Percentiles rank a stretch among this genome's conserved stretches.
Conservation (phyloP, 2,888 invertebrate species). For the Ochropleura leucogaster region DNA sequence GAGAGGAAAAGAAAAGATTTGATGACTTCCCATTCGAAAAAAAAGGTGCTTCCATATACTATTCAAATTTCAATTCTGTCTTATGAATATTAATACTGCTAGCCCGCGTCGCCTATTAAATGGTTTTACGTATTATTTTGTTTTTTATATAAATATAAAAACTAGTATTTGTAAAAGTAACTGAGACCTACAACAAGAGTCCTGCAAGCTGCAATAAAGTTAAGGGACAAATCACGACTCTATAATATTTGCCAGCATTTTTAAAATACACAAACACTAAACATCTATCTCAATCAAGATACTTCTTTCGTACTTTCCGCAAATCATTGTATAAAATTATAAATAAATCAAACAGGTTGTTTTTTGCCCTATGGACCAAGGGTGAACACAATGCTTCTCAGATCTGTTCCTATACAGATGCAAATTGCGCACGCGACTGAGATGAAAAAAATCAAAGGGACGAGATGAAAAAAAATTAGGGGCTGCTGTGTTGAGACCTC, state of each 20-base stretch:
- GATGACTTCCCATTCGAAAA: no score
- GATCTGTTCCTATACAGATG: constrained; percentile 55
- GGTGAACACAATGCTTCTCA: constrained; percentile 35
- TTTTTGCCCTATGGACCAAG: constrained; percentile 49
- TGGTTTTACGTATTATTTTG: no score
- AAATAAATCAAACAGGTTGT: constrained; percentile 66
- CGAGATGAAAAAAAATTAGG: constrained; percentile 51
- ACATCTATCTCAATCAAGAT: neutral
- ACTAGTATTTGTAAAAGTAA: no score
- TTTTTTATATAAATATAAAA: no score
- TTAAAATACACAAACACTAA: neutral
- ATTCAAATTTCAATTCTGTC: no score
- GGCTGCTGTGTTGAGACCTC: constrained; percentile 48
- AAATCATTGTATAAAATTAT: constrained; percentile 15
- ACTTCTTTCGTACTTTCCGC: neutral
- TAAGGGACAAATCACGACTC: no score
- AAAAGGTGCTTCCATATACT: no score
- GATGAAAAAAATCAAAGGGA: constrained; percentile 64
- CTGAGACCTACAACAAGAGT: no score
- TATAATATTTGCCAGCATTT: no score
- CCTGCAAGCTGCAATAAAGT: neutral
- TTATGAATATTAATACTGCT: no score
- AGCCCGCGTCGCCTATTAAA: no score
- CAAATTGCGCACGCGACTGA: constrained; percentile 72
- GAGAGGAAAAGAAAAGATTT: no score